A percentile compares a stretch with the other conserved stretches of the same genome.
Conservation (phyloP, 2,888 invertebrate species). For the Pollenia angustigena region DNA sequence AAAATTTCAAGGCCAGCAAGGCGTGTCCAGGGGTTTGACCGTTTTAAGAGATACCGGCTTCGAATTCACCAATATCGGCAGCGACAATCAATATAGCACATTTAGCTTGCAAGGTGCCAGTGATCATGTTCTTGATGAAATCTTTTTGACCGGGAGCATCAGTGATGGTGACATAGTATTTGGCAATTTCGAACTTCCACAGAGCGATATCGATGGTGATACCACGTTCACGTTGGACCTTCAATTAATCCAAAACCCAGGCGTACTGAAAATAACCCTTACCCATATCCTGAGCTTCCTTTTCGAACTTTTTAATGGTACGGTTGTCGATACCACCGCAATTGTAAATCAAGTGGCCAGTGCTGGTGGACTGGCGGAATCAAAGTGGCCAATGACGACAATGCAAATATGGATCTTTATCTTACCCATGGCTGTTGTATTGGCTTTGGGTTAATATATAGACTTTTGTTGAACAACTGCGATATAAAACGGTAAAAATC, state of each 20-base stretch:
- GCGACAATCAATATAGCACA: constrained; percentile 99
- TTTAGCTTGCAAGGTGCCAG: constrained; percentile 97
- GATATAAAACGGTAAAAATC: too few species aligned
- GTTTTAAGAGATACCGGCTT: constrained; percentile 99
- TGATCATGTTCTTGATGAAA: constrained; percentile 99
- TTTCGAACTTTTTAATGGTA: constrained; percentile 99
- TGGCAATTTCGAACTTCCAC: constrained; percentile 99
- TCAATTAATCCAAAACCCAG: constrained; percentile 99
- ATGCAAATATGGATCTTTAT: constrained; percentile 99
- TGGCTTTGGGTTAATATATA: constrained; percentile 68
- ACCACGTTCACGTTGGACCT: constrained; percentile 99
- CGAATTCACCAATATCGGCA: constrained; percentile 99
- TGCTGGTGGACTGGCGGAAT: constrained; percentile 99
- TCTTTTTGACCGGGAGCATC: constrained; percentile 99
- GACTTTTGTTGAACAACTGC: too few species aligned
- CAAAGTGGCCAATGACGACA: constrained; percentile 99
- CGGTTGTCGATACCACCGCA: constrained; percentile 99
- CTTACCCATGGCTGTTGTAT: constrained; percentile 90
- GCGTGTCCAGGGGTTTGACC: constrained; percentile 99
- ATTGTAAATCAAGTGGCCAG: constrained; percentile 99
- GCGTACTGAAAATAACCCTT: constrained; percentile 99
- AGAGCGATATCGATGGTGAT: constrained; percentile 99
- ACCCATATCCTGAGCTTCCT: constrained; percentile 99
- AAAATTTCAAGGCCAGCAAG: constrained; percentile 91
- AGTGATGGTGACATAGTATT: constrained; percentile 99